These are phyloP conservation scores for Blera fallax DNA, from an alignment of 2,888 invertebrate species.

Conservation along the genomic window DNA sequence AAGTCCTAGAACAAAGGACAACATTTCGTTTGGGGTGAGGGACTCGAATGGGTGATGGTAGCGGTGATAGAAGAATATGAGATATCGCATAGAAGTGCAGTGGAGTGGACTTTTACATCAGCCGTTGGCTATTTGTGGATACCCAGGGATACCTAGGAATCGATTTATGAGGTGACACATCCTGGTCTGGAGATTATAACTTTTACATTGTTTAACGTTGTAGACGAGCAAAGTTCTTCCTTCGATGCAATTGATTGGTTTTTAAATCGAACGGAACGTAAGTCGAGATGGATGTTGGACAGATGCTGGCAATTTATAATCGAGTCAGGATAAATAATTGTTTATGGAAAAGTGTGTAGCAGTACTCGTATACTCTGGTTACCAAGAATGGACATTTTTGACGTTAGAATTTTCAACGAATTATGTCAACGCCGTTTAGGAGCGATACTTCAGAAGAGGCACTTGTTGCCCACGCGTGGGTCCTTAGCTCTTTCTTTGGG, in stretches of 20 bases:
- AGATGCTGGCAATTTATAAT: not conserved
- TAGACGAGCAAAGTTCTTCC: not conserved
- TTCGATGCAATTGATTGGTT: slow-evolving; percentile 42
- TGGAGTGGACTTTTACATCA: slow-evolving; percentile 40
- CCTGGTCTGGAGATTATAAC: not conserved
- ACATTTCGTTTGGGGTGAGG: not conserved
- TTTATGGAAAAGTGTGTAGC: not conserved
- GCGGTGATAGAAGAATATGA: slow-evolving; percentile 16
- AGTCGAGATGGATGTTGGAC: not conserved
- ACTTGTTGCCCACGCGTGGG: no score
- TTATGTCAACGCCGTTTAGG: no score
- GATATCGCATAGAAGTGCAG: slow-evolving; percentile 31
- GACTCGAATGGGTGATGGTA: not conserved
- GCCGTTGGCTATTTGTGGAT: slow-evolving; percentile 52
- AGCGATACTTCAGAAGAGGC: no score
- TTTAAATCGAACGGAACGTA: slow-evolving; percentile 10
- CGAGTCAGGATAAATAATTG: not conserved
- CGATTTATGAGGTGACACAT: slow-evolving; percentile 49
- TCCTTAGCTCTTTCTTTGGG: no score
- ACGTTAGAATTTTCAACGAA: no score
- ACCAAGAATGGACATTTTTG: no score
- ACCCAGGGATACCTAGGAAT: slow-evolving; percentile 34
- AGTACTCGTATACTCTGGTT: no score
- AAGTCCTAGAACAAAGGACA: slow-evolving; percentile 28
- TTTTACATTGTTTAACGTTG: slow-evolving; percentile 1